Evolutionary conservation across 2,113 vertebrate species (phyloP), one percentile per base, ranked within the genome.

Genomic region (Anarhynchus alexandrinus): DNA sequence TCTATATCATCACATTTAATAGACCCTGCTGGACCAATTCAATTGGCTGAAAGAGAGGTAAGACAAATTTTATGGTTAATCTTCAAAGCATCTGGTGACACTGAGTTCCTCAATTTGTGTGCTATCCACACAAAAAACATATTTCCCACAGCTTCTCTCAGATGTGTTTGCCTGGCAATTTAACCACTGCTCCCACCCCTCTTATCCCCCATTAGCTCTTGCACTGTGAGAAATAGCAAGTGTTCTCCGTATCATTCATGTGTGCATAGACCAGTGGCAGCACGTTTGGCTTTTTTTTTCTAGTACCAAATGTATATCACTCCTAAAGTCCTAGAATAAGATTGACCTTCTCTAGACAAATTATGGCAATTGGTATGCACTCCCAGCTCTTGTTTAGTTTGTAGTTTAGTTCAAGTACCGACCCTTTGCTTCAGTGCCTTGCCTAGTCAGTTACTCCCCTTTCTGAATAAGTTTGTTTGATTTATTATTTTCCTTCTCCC

Each of bases 81-180:
- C 93, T 96, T 96, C 94, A 95, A 95, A 95, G 93, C 86, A 67
- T 79, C 82, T 94, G 86, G 79, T 85, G 74, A 76, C 82, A 86
- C 0, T 16, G 57, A 59, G 52, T 91, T 86, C 72, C 69, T 96
- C 64, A 34, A 62, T 73, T 49, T 94, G 81, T 0, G 14, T 93
- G 84, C 90, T 73, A 54, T 49, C 72, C 81, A 54, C 72, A 88
- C 4, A 12, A 67, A 92, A 74, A 72, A 29, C 32, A 13, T 42
- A 47, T 78, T 93, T 91, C 90, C 87, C 77, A 70, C 95, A 94
- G 81, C 86, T 92, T 91, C 76, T 77, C 58, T 88, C 62, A 70
- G 76, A 80, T 12, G 20, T 67, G 71, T 69, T 91, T 83, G 49
- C 82, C 82, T 92, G 91, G 67, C 67, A 86, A 9, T 51, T 80